Evolutionary conservation across 2,797 vertebrate genomes (phyloP).

Genomic region (Kryptolebias ocellatus): DNA sequence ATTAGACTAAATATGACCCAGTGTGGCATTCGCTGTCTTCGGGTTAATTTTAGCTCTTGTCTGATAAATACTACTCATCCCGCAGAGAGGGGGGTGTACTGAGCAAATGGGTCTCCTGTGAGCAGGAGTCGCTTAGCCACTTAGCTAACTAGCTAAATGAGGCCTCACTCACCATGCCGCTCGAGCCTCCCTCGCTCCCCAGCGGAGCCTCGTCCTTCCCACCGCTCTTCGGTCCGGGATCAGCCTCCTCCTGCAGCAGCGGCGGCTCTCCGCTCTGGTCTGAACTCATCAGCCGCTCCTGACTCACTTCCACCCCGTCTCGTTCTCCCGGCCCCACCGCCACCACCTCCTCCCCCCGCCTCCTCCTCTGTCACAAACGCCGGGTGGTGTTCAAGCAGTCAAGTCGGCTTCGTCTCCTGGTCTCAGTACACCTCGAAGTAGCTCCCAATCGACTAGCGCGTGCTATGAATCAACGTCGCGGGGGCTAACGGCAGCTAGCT

Average conservation of each 20-base stretch:
- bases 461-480: constrained; percentile 66
- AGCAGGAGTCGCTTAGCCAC: constrained; percentile 35
- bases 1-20: not conserved
- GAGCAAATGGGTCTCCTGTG: constrained; percentile 46
- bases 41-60: constrained; percentile 28
- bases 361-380: constrained; percentile 20
- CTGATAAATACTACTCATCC: constrained; percentile 18
- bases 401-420: constrained; percentile 50
- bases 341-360: constrained; percentile 44
- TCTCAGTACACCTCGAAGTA: constrained; percentile 52
- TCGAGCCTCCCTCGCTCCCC: constrained; percentile 80
- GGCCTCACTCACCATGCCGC: constrained; percentile 85
- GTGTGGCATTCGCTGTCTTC: not conserved
- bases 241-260: constrained; percentile 87
- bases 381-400: constrained; percentile 55
- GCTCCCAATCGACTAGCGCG: constrained; percentile 60
- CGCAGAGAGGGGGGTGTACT: constrained; percentile 24
- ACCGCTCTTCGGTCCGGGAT: constrained; percentile 82
- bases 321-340: constrained; percentile 79
- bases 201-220: constrained; percentile 79
- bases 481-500: constrained; percentile 73
- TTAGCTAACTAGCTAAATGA: constrained; percentile 48
- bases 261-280: constrained; percentile 86
- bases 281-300: constrained; percentile 89
- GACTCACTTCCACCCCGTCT: constrained; percentile 82